Evolutionary conservation across 2,113 vertebrate genomes (phyloP), one percentile per base, ranked within the genome.

Genomic region (Boulengeromyrus knoepffleri): DNA sequence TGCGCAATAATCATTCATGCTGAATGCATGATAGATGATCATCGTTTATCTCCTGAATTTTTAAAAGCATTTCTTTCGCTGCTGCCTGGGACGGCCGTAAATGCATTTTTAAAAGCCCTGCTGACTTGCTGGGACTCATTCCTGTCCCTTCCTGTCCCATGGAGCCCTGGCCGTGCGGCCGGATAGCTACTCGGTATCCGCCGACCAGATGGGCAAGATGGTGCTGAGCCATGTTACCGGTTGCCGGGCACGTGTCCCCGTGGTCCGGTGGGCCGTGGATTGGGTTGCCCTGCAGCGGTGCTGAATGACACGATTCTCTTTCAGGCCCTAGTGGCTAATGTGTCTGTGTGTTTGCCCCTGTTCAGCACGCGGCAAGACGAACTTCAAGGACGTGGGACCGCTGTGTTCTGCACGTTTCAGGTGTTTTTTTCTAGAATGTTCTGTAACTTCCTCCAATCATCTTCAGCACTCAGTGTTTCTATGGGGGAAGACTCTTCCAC

Each of bases 271-370:
- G 80, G 62, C 58, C 49, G 50, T 90, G 77, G 93, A 93, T 93
- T 90, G 49, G 53, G 91, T 93, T 93, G 90, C 92, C 90, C 88
- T 21, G 39, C 62, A 91, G 27, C 77, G 91, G 92, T 91, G 91
- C 93, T 62, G 91, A 91, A 88, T 92, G 91, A 92, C 91, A 91
- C 92, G 92, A 91, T 93, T 91, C 93, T 92, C 88, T 93, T 93
- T 92, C 93, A 93, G 88, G 24, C 46, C 86, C 96, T 27, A 8
- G 49, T 56, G 97, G 97, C 96, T 97, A 96, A 5, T 87, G 86
- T 87, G 49, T 56, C 86, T 19, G 15, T 87, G 3, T 27, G 49
- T 56, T 8, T 87, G 86, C n/a, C 27, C 9, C 42, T 24, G 17
- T n/a, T 21, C 83, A 39, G 49, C 27, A 50, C n/a, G 36, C 31